phyloP scores from a whole-genome alignment of 1,140 invertebrate genomes.

The Diabrotica virgifera region DNA sequence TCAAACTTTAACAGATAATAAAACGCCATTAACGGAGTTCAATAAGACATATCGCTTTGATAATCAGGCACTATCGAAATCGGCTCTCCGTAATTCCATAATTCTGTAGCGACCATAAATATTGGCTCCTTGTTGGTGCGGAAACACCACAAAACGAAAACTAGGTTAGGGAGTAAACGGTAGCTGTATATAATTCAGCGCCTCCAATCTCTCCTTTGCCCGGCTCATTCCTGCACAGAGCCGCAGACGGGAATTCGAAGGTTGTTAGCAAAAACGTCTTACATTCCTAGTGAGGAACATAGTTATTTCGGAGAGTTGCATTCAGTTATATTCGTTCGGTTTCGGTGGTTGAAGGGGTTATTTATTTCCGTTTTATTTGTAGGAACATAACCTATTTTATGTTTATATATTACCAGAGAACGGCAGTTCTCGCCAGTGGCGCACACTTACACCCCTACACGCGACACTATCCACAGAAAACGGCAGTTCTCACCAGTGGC shows the following conservation, averaged over 20 bases:
- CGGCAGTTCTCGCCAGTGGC: no score
- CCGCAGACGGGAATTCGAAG: not conserved
- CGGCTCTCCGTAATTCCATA: not conserved
- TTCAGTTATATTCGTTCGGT: no score
- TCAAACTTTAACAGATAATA: not conserved
- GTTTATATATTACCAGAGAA: no score
- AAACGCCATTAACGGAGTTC: not conserved
- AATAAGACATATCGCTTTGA: not conserved
- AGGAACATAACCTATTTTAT: no score
- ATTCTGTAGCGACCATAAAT: constrained; percentile 5
- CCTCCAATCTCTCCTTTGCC: not conserved
- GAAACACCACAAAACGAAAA: constrained; percentile 12
- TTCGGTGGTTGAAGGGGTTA: no score
- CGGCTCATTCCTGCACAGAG: not conserved
- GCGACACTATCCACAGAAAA: no score
- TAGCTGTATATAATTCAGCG: constrained; percentile 13
- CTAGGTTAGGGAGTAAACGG: constrained; percentile 15
- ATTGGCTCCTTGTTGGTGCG: not conserved
- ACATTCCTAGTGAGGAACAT: no score
- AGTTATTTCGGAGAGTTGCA: no score
- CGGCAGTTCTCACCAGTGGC: no score
- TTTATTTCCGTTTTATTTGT: no score
- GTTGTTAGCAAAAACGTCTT: not conserved
- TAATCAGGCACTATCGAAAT: not conserved
- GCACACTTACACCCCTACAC: no score